Conservation (phyloP, 2,113 vertebrate genomes). For the Onychostruthus taczanowskii region DNA sequence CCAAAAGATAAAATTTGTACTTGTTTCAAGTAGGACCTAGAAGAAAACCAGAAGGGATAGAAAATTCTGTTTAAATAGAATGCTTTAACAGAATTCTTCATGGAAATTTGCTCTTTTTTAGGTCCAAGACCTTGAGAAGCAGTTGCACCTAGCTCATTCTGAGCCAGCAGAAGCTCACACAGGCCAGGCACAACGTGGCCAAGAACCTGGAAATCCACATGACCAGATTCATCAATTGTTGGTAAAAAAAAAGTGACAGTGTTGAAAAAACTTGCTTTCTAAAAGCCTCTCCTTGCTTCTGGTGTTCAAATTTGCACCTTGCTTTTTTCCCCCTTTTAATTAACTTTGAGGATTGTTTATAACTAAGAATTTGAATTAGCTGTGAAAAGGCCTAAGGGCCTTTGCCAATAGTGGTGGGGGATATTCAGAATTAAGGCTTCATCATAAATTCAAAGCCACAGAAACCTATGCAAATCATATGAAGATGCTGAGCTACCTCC, state of each 20-base stretch:
- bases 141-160: constrained; percentile 58
- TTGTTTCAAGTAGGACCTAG: neutral
- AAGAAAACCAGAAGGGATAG: neutral
- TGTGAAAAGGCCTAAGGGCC: neutral
- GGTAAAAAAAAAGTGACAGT: constrained; percentile 59
- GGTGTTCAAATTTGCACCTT: neutral
- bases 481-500: neutral
- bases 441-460: neutral
- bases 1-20: neutral
- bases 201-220: constrained; percentile 62
- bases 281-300: neutral
- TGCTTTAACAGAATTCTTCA: neutral
- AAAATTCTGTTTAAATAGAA: neutral
- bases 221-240: constrained; percentile 63
- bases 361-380: neutral
- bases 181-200: constrained; percentile 60
- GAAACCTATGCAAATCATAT: neutral
- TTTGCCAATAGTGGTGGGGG: neutral
- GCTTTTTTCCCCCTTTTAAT: neutral
- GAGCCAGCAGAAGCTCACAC: constrained; percentile 62
- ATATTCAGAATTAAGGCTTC: neutral
- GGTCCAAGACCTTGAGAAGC: constrained; percentile 74
- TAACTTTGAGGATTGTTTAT: neutral
- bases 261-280: neutral
- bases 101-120: constrained; percentile 19